Base-by-base conservation (phyloP, 2,113 vertebrate genomes). In the Callithrix jacchus region DNA sequence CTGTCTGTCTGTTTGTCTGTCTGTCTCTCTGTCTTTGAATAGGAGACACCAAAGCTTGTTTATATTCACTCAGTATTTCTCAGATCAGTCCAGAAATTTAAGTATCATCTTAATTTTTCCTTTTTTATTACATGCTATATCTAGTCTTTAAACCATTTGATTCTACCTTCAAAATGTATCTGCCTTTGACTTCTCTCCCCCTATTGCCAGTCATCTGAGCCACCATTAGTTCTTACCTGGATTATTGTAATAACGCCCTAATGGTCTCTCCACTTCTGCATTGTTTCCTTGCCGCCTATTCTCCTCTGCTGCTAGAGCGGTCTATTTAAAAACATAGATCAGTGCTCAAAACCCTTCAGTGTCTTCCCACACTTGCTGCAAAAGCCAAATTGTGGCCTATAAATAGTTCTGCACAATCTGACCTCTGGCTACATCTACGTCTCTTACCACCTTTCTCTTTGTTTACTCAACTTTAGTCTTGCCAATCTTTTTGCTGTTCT, bases 161-260 rank as follows among this genome's bases (percentile, higher is more conserved):
- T 37, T 76, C 30, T 77, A 58, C 88, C 70, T 94, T 97, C 66
- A 90, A 88, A 87, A 90, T 95, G 14, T 64, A 85, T 52, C 68
- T 91, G 32, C 20, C 40, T 88, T 93, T 85, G 70, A 23, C 70
- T 87, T 40, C 18, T 61, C 5, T 76, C 8, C 76, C 18, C 58
- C 14, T 84, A 37, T 54, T 85, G 30, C 3, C 10, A 61, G 25
- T 74, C n/a, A 42, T 73, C 68, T 70, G 49, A 83, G 61, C 68
- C 8, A 68, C n/a, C 32, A 8, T 91, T 64, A 71, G 1, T 94
- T 88, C 45, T 87, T 32, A 87, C 61, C 21, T 80, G 37, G 49
- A 80, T 54, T 93, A 92, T 94, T 37, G 2, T n/a, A 70, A 52
- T 89, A 66, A 87, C 54, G 94, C 91, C 18, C 27, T 82, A 77